These are phyloP conservation scores for Clarias batrachus DNA, from an alignment of 2,113 vertebrate species.

Conservation along the genomic window DNA sequence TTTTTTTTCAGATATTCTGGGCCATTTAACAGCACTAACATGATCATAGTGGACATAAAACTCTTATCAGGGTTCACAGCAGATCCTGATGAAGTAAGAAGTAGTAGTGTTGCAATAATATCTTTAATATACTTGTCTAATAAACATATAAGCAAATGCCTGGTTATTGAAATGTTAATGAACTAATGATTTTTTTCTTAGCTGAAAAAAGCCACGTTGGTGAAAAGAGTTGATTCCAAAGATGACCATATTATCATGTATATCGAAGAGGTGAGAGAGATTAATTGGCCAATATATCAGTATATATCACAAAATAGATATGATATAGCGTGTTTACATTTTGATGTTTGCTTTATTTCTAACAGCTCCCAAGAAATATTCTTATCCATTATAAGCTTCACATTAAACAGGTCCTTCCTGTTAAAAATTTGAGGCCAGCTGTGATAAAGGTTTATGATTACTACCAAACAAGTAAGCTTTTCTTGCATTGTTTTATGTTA, in stretches of 20 bases:
- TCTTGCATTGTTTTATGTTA: neutral
- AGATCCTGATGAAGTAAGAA: constrained; percentile 44
- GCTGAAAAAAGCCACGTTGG: constrained; percentile 47
- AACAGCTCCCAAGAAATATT: neutral
- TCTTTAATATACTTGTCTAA: neutral
- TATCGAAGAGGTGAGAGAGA: constrained; percentile 58
- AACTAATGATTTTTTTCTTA: constrained; percentile 49
- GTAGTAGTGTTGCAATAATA: neutral
- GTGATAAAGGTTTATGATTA: constrained; percentile 4
- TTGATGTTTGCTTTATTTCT: neutral
- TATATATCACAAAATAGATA: constrained; percentile 56
- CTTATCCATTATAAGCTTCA: neutral
- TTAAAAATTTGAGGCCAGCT: neutral
- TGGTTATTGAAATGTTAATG: too few relatives aligned
- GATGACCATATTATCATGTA: constrained; percentile 62
- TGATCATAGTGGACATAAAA: constrained; percentile 66
- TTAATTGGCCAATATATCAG: too few relatives aligned
- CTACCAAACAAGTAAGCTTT: constrained; percentile 18
- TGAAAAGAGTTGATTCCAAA: constrained; percentile 61
- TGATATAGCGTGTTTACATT: constrained; percentile 46
- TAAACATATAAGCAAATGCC: neutral
- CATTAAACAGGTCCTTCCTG: constrained; percentile 5
- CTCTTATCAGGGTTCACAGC: constrained; percentile 65
- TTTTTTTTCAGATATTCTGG: constrained; percentile 41
- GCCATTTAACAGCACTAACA: constrained; percentile 54